Percentiles rank a stretch among this genome's conserved stretches.
phyloP scores from a whole-genome alignment of 2,888 invertebrate genomes.

The Drosophila nr. fundita region DNA sequence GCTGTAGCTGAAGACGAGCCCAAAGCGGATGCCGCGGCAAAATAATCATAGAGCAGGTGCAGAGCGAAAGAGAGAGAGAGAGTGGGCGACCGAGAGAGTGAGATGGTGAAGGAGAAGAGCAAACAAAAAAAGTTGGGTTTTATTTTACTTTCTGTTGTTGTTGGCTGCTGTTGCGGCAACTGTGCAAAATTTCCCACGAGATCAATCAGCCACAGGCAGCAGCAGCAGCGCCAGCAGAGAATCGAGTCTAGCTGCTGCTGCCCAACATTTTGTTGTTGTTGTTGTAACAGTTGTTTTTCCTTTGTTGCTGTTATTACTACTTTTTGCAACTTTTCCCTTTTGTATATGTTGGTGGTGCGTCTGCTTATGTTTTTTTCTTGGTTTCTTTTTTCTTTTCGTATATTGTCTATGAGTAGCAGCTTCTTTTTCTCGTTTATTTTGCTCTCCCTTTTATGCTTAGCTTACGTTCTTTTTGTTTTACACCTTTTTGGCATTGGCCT shows the following conservation, averaged over 20 bases:
- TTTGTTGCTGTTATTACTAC: conserved; percentile 67
- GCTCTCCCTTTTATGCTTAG: conserved; percentile 13
- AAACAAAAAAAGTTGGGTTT: conserved; percentile 59
- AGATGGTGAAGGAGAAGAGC: not conserved
- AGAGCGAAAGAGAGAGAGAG: not conserved
- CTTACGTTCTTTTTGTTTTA: conserved; percentile 52
- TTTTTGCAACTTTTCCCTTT: conserved; percentile 72
- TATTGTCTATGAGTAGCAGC: conserved; percentile 27
- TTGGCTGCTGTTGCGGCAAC: conserved; percentile 64
- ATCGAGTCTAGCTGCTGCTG: conserved; percentile 36
- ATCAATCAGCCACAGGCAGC: conserved; percentile 81
- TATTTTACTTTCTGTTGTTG: conserved; percentile 52
- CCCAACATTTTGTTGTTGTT: conserved; percentile 34
- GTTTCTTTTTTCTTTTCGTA: not conserved
- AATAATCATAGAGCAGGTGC: conserved; percentile 45
- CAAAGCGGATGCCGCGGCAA: conserved; percentile 50
- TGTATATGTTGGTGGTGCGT: conserved; percentile 61
- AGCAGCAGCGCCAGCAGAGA: conserved; percentile 34
- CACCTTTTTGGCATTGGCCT: conserved; percentile 78
- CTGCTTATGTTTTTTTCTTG: conserved; percentile 49
- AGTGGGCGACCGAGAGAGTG: not conserved
- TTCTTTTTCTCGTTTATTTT: conserved; percentile 9
- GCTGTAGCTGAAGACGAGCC: conserved; percentile 41
- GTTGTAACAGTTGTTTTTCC: conserved; percentile 30
- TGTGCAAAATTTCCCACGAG: conserved; percentile 83